phyloP scores from a whole-genome alignment of 2,797 vertebrate genomes.

The Mus caroli region DNA sequence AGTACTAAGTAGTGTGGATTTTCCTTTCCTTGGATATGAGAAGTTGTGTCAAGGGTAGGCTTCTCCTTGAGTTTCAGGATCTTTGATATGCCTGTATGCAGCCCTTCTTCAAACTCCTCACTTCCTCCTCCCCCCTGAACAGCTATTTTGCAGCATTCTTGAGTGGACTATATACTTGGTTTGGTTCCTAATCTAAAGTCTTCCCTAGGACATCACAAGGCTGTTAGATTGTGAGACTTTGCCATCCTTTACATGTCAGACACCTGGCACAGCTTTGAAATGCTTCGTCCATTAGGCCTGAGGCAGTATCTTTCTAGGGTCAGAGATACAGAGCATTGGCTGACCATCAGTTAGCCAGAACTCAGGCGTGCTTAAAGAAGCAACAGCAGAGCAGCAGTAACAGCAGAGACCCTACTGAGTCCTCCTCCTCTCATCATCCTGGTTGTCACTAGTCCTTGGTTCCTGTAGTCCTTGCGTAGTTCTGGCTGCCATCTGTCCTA shows the following conservation, averaged over 20 bases:
- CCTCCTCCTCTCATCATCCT: not conserved
- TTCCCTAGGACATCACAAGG: conserved; percentile 46
- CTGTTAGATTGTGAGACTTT: conserved; percentile 51
- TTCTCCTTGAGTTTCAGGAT: not conserved
- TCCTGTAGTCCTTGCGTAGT: not conserved
- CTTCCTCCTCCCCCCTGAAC: not conserved
- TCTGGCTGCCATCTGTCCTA: conserved; percentile 8
- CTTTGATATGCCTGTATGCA: not conserved
- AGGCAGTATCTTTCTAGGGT: not conserved
- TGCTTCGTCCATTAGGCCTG: not conserved
- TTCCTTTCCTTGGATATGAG: conserved; percentile 28
- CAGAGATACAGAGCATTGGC: conserved; percentile 53
- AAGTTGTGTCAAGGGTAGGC: not conserved
- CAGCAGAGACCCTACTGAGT: not conserved
- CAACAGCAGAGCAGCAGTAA: not conserved
- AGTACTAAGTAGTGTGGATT: not conserved
- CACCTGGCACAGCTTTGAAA: conserved; percentile 6
- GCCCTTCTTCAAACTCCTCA: not conserved
- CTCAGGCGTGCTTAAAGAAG: not conserved
- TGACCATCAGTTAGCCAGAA: not conserved
- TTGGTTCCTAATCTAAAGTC: conserved; percentile 44
- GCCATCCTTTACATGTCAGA: conserved; percentile 47
- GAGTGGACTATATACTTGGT: conserved; percentile 27
- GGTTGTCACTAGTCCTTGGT: not conserved
- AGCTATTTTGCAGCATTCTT: not conserved